Evolutionary conservation across 2,797 vertebrate genomes (phyloP).

Genomic region (Saguinus oedipus): DNA sequence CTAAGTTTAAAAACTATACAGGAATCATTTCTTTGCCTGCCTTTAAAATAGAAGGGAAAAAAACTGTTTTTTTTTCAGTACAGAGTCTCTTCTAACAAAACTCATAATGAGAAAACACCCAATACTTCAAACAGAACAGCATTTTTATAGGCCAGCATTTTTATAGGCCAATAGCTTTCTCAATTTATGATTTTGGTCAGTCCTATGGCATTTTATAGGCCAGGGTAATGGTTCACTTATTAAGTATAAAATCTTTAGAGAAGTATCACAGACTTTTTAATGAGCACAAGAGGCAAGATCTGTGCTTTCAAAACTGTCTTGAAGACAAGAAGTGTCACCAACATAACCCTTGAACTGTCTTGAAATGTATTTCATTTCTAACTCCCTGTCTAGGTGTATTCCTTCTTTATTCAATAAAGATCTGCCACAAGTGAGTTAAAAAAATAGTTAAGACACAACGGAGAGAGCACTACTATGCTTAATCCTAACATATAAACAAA

Average conservation of each 20-base stretch:
- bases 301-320: conserved; percentile 25
- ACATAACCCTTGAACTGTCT: not conserved
- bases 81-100: not conserved
- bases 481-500: not conserved
- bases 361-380: conserved; percentile 9
- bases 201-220: not conserved
- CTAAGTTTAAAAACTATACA: not conserved
- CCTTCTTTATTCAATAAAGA: conserved; percentile 33
- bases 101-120: not conserved
- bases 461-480: not conserved
- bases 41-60: conserved; percentile 38
- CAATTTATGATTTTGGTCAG: not conserved
- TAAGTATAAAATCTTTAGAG: conserved; percentile 29
- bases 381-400: conserved; percentile 10
- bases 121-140: not conserved
- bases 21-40: conserved; percentile 14
- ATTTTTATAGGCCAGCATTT: conserved; percentile 4
- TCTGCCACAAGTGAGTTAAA: not conserved
- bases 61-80: not conserved
- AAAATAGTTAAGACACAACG: not conserved
- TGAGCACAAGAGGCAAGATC: not conserved
- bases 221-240: not conserved
- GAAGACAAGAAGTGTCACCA: not conserved
- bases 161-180: not conserved
- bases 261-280: conserved; percentile 22